Percentiles rank a stretch among this genome's conserved stretches.
phyloP scores from a whole-genome alignment of 2,888 invertebrate species.

The Chrysolina oricalcia region DNA sequence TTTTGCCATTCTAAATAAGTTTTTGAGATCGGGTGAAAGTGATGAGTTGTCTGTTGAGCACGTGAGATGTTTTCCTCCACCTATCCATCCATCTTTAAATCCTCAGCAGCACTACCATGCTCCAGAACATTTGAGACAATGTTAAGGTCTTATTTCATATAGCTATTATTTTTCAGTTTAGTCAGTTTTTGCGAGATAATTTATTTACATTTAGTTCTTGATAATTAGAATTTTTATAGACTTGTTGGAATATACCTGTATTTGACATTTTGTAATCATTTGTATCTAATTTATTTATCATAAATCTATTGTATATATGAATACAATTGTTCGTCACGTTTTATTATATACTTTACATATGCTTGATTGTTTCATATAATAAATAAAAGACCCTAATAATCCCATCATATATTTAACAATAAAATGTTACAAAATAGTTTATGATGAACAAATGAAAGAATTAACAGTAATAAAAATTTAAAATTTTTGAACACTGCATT shows the following conservation, averaged over 20 bases:
- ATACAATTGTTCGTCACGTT: slow-evolving; percentile 19
- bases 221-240: slow-evolving; percentile 50
- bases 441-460: slow-evolving; percentile 61
- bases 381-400: slow-evolving; percentile 53
- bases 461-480: slow-evolving; percentile 61
- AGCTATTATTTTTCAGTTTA: neutral
- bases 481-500: slow-evolving; percentile 59
- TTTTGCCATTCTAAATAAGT: slow-evolving; percentile 95
- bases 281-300: slow-evolving; percentile 42
- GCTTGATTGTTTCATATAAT: neutral
- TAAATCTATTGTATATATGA: slow-evolving; percentile 33
- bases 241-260: slow-evolving; percentile 48
- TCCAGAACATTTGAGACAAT: slow-evolving; percentile 75
- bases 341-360: slow-evolving; percentile 18
- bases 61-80: slow-evolving; percentile 97
- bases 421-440: slow-evolving; percentile 67
- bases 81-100: slow-evolving; percentile 84
- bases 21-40: slow-evolving; percentile 88
- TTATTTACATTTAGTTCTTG: slow-evolving; percentile 30
- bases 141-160: slow-evolving; percentile 40
- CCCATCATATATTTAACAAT: slow-evolving; percentile 67
- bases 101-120: slow-evolving; percentile 75
- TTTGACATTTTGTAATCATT: slow-evolving; percentile 55
- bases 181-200: slow-evolving; percentile 16
- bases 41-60: slow-evolving; percentile 94